Conservation (phyloP, 1,140 invertebrate species). For the Leptonema lineaticorne region DNA sequence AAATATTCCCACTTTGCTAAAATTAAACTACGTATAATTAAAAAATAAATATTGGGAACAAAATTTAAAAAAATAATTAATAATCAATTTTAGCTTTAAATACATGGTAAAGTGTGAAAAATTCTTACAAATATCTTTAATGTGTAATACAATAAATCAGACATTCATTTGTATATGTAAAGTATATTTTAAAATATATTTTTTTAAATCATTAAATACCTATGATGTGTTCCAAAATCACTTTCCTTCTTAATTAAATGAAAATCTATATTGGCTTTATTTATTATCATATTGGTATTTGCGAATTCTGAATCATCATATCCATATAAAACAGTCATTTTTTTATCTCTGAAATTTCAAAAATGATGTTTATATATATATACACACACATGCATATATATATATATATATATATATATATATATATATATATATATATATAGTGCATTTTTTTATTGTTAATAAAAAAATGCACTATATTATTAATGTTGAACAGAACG, state of each 20-base stretch:
- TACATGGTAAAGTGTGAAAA: too few relatives aligned
- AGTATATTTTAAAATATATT: background rate
- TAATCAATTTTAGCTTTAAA: too few relatives aligned
- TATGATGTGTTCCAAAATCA: conserved; percentile 87
- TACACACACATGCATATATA: background rate
- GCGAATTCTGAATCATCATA: conserved; percentile 73
- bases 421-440: background rate
- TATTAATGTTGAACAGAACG: too few relatives aligned
- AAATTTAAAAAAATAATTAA: too few relatives aligned
- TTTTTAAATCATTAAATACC: conserved; percentile 55
- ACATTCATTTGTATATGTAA: background rate
- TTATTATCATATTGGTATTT: too few relatives aligned
- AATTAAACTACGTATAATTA: too few relatives aligned
- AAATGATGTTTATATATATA: background rate
- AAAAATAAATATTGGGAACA: conserved; percentile 15
- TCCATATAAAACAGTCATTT: conserved; percentile 80
- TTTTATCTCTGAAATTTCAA: conserved; percentile 58
- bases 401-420: background rate
- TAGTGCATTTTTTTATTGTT: background rate
- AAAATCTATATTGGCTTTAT: conserved; percentile 65
- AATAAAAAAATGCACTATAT: background rate
- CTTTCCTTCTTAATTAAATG: conserved; percentile 73
- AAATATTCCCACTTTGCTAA: conserved; percentile 87
- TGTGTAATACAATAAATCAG: too few relatives aligned
- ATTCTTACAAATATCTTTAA: too few relatives aligned